Conservation (phyloP, 2,113 vertebrate species). For the Notarius lentiginosus region DNA sequence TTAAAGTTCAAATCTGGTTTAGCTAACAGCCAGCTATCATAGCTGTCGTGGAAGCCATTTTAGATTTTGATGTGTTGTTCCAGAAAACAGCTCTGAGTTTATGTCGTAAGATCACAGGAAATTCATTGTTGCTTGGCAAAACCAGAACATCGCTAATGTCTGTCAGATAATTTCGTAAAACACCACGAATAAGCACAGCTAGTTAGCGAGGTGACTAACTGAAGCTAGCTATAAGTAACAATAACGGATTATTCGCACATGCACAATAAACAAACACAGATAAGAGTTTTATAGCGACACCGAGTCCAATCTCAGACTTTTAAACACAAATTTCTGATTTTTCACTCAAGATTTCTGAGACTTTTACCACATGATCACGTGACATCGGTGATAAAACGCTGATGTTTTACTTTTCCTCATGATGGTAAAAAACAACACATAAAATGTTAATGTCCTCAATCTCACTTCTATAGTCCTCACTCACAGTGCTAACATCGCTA, state of each 20-base stretch:
- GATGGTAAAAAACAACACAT: neutral
- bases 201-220: neutral
- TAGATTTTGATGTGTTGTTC: neutral
- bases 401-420: neutral
- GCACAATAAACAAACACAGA: neutral
- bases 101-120: neutral
- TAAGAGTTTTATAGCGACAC: neutral
- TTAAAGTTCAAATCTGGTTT: neutral
- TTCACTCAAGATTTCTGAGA: neutral
- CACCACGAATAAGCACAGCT: neutral
- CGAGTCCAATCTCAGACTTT: slow-evolving; percentile 2
- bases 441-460: neutral
- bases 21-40: neutral
- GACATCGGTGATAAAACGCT: neutral
- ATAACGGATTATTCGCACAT: neutral
- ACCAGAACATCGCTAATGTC: neutral
- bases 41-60: neutral
- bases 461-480: neutral
- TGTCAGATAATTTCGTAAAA: neutral
- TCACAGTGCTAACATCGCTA: neutral
- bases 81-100: neutral
- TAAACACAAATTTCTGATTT: slow-evolving; percentile 26
- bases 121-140: neutral
- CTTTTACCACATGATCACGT: slow-evolving; percentile 35
- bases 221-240: neutral